Percentiles rank a stretch among this genome's conserved stretches.
phyloP scores from a whole-genome alignment of 2,113 vertebrate genomes.

The Gymnorhina tibicen region DNA sequence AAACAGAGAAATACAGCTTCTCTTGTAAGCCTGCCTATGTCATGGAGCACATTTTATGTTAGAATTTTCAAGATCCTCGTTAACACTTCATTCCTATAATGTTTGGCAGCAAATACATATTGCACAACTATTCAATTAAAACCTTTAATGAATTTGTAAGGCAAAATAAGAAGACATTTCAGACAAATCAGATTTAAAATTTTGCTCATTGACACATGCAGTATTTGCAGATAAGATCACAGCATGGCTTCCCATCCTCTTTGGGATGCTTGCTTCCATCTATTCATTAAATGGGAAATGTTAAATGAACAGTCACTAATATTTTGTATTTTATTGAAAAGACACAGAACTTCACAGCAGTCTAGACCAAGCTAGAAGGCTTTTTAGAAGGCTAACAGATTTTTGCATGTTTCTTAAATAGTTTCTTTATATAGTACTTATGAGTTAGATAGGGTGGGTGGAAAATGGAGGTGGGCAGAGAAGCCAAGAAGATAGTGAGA shows the following conservation, averaged over 20 bases:
- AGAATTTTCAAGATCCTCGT: neutral
- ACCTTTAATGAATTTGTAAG: neutral
- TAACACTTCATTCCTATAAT: neutral
- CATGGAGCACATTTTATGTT: neutral
- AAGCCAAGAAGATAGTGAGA: neutral
- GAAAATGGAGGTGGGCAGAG: neutral
- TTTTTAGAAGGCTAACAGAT: neutral
- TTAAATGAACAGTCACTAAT: neutral
- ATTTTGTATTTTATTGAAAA: neutral
- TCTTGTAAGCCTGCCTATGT: neutral
- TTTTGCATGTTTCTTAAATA: neutral
- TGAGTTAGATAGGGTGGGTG: neutral
- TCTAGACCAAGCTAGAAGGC: neutral
- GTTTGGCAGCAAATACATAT: neutral
- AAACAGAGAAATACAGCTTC: neutral
- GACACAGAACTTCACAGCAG: neutral
- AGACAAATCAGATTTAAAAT: neutral
- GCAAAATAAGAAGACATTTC: neutral
- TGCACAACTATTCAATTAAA: neutral
- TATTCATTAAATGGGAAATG: neutral
- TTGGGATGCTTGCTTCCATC: neutral
- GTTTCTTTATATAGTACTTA: neutral
- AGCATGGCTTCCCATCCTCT: neutral
- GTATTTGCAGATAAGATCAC: neutral
- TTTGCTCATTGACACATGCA: neutral